Evolutionary conservation across 2,113 vertebrate species (phyloP).

Genomic region (Harpagus bidentatus): DNA sequence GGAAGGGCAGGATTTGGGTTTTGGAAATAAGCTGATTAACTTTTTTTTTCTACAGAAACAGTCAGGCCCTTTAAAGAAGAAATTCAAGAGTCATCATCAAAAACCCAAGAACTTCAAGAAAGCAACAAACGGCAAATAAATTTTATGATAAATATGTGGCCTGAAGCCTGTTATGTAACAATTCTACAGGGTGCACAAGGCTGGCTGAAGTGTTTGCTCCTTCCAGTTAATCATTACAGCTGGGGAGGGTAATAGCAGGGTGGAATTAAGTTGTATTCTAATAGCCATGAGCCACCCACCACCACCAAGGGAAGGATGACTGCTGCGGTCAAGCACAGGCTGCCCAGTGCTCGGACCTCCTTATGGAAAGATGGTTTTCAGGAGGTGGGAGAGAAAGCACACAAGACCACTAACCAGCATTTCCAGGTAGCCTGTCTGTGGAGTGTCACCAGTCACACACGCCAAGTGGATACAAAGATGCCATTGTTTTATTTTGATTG

Average conservation of each 20-base stretch:
- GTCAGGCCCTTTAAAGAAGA: slow-evolving; percentile 51
- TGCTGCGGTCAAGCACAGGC: not conserved
- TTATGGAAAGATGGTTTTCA: not conserved
- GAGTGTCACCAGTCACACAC: not conserved
- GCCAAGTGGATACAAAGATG: slow-evolving; percentile 67
- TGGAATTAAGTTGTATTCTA: not conserved
- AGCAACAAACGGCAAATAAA: not conserved
- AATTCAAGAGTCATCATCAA: slow-evolving; percentile 29
- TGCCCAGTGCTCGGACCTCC: not conserved
- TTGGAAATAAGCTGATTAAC: not conserved
- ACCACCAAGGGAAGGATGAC: not conserved
- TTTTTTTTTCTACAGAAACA: slow-evolving; percentile 51
- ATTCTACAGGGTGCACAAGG: not conserved
- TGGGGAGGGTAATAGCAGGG: fast-evolving
- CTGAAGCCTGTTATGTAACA: not conserved
- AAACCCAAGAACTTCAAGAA: slow-evolving; percentile 50
- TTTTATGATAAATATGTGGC: not conserved
- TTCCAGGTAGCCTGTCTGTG: not conserved
- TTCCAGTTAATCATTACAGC: not conserved
- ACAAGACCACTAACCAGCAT: too few species aligned
- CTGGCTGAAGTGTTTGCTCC: not conserved
- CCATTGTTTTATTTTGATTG: slow-evolving; percentile 75
- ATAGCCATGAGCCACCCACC: not conserved
- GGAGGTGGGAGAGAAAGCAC: not conserved
- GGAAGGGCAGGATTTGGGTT: not conserved